Percentiles rank a stretch among this genome's conserved stretches.
phyloP scores from a whole-genome alignment of 2,797 vertebrate genomes.

The Remorina albescens region DNA sequence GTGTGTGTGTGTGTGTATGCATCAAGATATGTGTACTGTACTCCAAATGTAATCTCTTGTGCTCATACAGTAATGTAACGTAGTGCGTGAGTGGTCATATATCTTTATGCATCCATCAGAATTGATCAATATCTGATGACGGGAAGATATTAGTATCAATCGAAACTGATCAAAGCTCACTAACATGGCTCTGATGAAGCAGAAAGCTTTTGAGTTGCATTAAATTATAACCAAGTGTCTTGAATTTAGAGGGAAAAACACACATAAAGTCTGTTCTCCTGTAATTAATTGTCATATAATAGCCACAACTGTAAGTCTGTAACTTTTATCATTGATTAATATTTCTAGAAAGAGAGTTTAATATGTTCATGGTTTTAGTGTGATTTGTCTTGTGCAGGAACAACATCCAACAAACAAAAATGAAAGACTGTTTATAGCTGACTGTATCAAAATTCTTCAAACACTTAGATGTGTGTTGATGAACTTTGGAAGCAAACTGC shows the following conservation, averaged over 20 bases:
- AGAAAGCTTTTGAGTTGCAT: neutral
- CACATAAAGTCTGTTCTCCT: too few species aligned
- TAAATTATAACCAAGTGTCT: neutral
- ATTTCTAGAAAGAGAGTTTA: constrained; percentile 1
- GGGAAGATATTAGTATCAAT: neutral
- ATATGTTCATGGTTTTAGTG: neutral
- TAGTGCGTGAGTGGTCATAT: neutral
- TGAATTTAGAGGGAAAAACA: too few species aligned
- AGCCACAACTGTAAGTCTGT: neutral
- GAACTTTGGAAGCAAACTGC: constrained; percentile 27
- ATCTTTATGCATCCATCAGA: neutral
- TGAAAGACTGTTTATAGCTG: constrained; percentile 20
- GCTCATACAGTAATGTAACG: neutral
- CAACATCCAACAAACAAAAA: constrained; percentile 33
- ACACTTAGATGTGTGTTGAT: constrained; percentile 11
- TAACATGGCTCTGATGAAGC: neutral
- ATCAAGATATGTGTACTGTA: neutral
- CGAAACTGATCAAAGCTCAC: neutral
- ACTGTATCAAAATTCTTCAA: constrained; percentile 27
- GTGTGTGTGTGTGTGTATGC: neutral
- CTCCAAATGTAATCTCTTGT: neutral
- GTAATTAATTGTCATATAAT: neutral
- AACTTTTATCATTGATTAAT: neutral
- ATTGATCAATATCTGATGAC: neutral
- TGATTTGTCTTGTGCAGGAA: constrained; percentile 19